Base-by-base conservation (phyloP, 2,888 invertebrate species). In the Sturmia bella region DNA sequence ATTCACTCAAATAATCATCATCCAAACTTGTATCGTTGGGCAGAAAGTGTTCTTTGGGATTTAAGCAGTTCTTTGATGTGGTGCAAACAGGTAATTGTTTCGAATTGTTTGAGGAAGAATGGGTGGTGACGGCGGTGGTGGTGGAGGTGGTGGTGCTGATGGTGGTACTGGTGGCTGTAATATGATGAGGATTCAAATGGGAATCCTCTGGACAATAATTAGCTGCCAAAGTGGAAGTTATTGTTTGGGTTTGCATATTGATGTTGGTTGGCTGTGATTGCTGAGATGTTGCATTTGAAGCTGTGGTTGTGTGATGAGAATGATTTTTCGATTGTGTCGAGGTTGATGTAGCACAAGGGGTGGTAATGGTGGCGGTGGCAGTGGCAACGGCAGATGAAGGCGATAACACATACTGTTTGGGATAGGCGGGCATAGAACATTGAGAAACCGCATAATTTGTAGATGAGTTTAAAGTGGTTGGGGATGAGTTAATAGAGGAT, bases 1-100 rank as follows among this genome's bases (percentile, higher is more conserved):
- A 96, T 91, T 96, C 96, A 91, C 94, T 95, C 85, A 96, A 93
- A 89, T 95, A 95, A 90, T 95, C 95, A 87, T 95, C 95, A 61
- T 93, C 92, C 70, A 91, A 85, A 68, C 91, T 91, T 21, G 91
- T 91, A 77, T 91, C 91, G 80, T 91, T 91, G 76, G 91, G 91
- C 84, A 91, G 85, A 80, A 91, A 91, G 84, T 91, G 91, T 82
- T 91, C 91, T 82, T 89, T 91, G 50, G 91, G 91, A 87, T 91
- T 91, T 52, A 89, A 87, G 69, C 91, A 91, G 83, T 91, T 91
- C 84, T 91, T 91, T 21, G 91, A 91, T 75, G 91, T 91, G 68
- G 91, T 91, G 83, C 91, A 91, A 59, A 91, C 91, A 2, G 91
- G 91, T 78, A 91, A 86, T 79, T 91, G 88, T 74, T 90, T 91